phyloP scores from a whole-genome alignment of 2,113 vertebrate species.

The Sardina pilchardus region DNA sequence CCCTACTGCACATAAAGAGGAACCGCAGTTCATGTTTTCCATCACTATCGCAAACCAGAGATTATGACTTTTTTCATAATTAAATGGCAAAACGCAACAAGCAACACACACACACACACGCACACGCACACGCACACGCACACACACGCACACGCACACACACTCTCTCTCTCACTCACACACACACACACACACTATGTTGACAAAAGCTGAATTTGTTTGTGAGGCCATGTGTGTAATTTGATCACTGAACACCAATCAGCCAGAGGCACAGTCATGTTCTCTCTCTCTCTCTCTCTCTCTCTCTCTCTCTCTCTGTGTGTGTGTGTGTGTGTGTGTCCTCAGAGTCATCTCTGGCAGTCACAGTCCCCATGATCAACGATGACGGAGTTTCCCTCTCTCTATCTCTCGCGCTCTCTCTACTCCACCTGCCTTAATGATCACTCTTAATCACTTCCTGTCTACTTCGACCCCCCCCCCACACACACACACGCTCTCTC shows the following conservation, averaged over 20 bases:
- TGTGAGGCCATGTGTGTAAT: slow-evolving; percentile 47
- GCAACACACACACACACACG: background rate
- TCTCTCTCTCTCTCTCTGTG: background rate
- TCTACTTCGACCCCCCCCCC: background rate
- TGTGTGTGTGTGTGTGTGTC: background rate
- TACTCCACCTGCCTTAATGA: background rate
- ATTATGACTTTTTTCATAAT: background rate
- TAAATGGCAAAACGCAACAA: background rate
- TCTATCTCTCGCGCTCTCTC: background rate
- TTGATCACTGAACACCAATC: slow-evolving; percentile 42
- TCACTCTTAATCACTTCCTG: background rate
- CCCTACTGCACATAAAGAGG: too few species aligned
- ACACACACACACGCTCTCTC: background rate
- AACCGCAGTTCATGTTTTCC: background rate
- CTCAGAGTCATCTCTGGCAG: background rate
- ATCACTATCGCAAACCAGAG: background rate
- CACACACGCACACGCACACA: too few species aligned
- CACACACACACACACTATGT: background rate
- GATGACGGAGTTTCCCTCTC: background rate
- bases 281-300: background rate
- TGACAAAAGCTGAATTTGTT: slow-evolving; percentile 38
- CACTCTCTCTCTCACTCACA: too few species aligned
- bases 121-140: background rate
- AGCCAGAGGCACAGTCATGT: slow-evolving; percentile 37
- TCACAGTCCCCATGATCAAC: background rate